phyloP scores from a whole-genome alignment of 2,797 vertebrate genomes.

The Orestias chungarensis region DNA sequence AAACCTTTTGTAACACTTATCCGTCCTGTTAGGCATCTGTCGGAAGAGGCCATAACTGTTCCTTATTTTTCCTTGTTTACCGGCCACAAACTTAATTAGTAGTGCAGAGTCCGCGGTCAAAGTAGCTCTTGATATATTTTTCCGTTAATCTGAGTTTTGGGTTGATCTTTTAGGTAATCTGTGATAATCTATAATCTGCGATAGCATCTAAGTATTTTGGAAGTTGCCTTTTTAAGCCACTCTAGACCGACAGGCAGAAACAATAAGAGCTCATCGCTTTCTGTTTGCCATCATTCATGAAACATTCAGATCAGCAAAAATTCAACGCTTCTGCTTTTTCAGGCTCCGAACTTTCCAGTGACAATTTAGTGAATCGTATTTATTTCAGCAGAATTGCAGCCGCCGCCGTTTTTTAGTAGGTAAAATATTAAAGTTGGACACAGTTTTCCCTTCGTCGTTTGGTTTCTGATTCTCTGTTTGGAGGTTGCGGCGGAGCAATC shows the following conservation, averaged over 20 bases:
- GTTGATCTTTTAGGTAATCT: background rate
- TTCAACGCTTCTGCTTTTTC: background rate
- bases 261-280: too few species aligned
- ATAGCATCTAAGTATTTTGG: background rate
- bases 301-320: background rate
- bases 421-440: background rate
- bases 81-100: background rate
- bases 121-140: background rate
- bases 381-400: background rate
- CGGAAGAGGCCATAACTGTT: background rate
- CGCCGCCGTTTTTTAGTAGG: accelerated
- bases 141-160: background rate
- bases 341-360: background rate
- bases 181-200: too few species aligned
- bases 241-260: background rate
- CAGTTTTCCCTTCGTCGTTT: background rate
- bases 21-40: background rate
- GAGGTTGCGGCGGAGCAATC: background rate
- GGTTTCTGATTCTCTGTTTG: background rate
- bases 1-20: background rate
- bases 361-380: background rate
- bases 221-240: background rate
- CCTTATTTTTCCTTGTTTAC: background rate
- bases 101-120: too few species aligned
- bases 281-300: background rate